Percentiles rank a stretch among this genome's conserved stretches.
Evolutionary conservation across 2,888 invertebrate genomes (phyloP).

Genomic region (Melanotus villosus): DNA sequence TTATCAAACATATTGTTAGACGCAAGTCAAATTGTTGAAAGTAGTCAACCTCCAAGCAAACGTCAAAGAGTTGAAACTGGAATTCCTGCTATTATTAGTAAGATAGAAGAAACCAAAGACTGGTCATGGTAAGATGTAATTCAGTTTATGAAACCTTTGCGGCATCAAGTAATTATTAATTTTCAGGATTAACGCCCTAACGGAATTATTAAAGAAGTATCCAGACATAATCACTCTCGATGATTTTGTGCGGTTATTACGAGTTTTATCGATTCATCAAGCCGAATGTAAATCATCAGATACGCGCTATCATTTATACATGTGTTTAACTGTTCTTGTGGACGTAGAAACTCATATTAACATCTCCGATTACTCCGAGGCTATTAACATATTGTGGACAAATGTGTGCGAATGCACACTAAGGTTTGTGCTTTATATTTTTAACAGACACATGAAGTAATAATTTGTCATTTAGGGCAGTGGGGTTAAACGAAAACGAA

Average conservation of each 20-base stretch:
- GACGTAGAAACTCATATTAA: slow-evolving; percentile 56
- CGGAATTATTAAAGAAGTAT: slow-evolving; percentile 64
- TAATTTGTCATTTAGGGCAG: slow-evolving; percentile 68
- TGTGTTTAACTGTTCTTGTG: slow-evolving; percentile 61
- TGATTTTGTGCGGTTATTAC: slow-evolving; percentile 65
- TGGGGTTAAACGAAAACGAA: slow-evolving; percentile 68
- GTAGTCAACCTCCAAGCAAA: slow-evolving; percentile 54
- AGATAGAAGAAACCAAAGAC: slow-evolving; percentile 61
- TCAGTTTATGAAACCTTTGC: neutral
- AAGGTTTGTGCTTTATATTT: slow-evolving; percentile 59
- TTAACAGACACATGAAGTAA: too few relatives aligned
- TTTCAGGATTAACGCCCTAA: slow-evolving; percentile 65
- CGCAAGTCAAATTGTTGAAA: neutral
- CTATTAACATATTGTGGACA: slow-evolving; percentile 60
- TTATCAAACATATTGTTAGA: slow-evolving; percentile 24
- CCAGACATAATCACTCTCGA: slow-evolving; percentile 63
- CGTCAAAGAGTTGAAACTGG: slow-evolving; percentile 57
- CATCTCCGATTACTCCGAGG: slow-evolving; percentile 48
- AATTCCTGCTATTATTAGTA: slow-evolving; percentile 59
- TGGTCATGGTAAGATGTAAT: slow-evolving; percentile 63
- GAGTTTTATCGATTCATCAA: slow-evolving; percentile 63
- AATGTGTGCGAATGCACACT: slow-evolving; percentile 66
- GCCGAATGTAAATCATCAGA: slow-evolving; percentile 61
- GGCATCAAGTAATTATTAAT: too few relatives aligned
- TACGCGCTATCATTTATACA: slow-evolving; percentile 63